These are phyloP conservation scores for Limonius californicus DNA, from an alignment of 1,140 invertebrate species.

Conservation along the genomic window DNA sequence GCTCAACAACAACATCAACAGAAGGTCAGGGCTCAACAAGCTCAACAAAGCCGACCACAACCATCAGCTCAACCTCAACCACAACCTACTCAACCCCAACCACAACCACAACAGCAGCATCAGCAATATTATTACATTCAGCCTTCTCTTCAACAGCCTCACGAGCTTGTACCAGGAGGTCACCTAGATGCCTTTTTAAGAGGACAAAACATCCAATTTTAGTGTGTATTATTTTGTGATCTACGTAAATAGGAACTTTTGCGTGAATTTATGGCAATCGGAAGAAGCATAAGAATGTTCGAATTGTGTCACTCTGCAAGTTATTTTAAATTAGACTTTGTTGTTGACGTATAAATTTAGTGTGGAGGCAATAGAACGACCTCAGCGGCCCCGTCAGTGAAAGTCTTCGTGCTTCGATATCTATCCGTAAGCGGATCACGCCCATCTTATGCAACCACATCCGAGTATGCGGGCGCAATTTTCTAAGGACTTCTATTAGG, in stretches of 20 bases:
- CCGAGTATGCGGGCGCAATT: background rate
- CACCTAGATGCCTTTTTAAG: constrained; percentile 79
- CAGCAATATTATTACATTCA: constrained; percentile 65
- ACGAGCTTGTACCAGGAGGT: constrained; percentile 50
- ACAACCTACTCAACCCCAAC: constrained; percentile 45
- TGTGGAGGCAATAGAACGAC: background rate
- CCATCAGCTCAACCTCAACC: constrained; percentile 45
- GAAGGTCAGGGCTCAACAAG: constrained; percentile 44
- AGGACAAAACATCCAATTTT: constrained; percentile 64
- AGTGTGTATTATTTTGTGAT: constrained; percentile 25
- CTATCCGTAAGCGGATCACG: background rate
- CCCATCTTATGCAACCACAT: constrained; percentile 1
- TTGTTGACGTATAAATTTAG: background rate
- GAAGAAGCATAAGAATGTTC: too few species aligned
- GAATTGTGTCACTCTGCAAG: background rate
- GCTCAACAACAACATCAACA: constrained; percentile 62
- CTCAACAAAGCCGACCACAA: constrained; percentile 48
- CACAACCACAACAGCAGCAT: constrained; percentile 50
- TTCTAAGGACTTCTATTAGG: background rate
- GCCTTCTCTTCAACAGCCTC: constrained; percentile 46
- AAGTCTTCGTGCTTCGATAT: constrained; percentile 6
- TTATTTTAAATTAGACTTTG: too few species aligned
- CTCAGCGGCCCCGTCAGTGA: background rate
- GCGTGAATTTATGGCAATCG: too few species aligned
- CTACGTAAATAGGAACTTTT: background rate